phyloP scores from a whole-genome alignment of 2,113 vertebrate genomes.

The Burhinus oedicnemus region DNA sequence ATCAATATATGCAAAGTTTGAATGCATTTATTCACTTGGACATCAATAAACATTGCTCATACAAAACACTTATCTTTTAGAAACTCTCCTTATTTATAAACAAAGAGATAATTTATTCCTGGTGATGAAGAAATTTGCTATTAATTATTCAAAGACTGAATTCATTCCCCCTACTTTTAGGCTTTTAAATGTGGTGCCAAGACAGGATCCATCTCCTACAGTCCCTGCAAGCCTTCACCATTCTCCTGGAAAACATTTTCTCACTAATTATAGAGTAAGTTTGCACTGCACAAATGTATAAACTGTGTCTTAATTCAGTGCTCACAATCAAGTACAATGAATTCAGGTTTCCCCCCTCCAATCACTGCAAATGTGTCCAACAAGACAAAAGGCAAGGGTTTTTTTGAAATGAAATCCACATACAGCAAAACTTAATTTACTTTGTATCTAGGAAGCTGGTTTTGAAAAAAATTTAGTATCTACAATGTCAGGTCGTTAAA shows the following conservation, averaged over 20 bases:
- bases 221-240: background rate
- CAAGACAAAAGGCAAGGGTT: background rate
- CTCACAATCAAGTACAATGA: background rate
- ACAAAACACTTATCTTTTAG: background rate
- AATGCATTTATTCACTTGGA: background rate
- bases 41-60: background rate
- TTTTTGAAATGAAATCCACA: background rate
- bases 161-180: background rate
- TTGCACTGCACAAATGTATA: background rate
- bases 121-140: background rate
- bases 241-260: background rate
- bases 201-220: background rate
- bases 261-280: background rate
- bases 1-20: background rate
- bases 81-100: background rate
- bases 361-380: background rate
- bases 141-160: background rate
- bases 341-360: background rate
- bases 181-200: background rate
- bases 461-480: background rate
- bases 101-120: background rate
- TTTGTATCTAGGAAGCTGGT: background rate
- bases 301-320: background rate
- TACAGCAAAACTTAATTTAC: background rate
- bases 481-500: background rate